Conservation (phyloP, 2,888 invertebrate species). For the Lepidocyrtinus sp. region DNA sequence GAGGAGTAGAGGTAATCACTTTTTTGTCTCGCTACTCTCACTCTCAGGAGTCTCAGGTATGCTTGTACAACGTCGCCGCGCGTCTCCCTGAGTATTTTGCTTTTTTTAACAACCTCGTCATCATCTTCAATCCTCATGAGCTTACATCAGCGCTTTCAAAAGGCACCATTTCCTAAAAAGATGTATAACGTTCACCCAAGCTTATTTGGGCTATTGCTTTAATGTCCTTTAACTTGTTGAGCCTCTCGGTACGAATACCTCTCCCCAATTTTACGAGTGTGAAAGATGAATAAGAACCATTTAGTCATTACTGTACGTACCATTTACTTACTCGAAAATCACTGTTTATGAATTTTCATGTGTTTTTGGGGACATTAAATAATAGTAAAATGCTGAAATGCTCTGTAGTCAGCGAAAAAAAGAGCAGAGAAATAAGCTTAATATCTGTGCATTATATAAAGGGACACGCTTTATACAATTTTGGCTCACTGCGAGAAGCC, state of each 20-base stretch:
- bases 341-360: not conserved
- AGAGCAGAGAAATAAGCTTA: not conserved
- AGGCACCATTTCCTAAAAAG: not conserved
- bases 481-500: not conserved
- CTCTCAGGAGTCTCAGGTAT: not conserved
- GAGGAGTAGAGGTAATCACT: not conserved
- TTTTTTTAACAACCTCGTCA: not conserved
- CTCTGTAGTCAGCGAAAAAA: not conserved
- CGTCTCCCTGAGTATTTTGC: not conserved
- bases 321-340: not conserved
- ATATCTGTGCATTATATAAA: too few relatives aligned
- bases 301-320: not conserved
- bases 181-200: not conserved
- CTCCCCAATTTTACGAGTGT: not conserved
- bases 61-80: too few relatives aligned
- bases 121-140: not conserved
- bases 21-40: not conserved
- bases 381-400: not conserved
- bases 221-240: slow-evolving; percentile 13
- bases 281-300: not conserved
- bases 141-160: not conserved
- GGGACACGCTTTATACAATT: not conserved
- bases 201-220: not conserved
- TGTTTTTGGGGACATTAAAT: not conserved
- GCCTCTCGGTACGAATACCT: not conserved